These are phyloP conservation scores for Oncorhynchus nerka DNA, from an alignment of 2,113 vertebrate species.

Conservation along the genomic window DNA sequence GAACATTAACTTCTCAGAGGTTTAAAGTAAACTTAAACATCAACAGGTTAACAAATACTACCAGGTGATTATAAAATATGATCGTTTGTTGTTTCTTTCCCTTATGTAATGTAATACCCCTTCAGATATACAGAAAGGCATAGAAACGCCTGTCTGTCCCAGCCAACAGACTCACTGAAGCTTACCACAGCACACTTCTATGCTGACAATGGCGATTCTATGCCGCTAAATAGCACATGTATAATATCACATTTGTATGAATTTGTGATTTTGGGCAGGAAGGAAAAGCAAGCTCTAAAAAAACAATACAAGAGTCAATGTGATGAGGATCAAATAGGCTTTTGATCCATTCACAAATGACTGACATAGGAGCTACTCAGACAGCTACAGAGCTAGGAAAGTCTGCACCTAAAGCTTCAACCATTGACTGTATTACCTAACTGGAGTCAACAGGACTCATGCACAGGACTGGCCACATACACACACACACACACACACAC, in stretches of 20 bases:
- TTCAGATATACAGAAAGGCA: neutral
- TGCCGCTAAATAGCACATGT: neutral
- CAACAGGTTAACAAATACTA: neutral
- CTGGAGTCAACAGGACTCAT: conserved; percentile 1
- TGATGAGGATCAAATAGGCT: conserved; percentile 16
- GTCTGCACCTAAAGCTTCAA: neutral
- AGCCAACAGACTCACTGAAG: neutral
- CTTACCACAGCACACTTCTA: neutral
- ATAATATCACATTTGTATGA: neutral
- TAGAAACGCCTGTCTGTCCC: neutral
- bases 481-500: no score
- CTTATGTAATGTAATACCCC: neutral
- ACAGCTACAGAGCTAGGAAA: neutral
- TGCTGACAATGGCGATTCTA: neutral
- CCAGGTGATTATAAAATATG: neutral
- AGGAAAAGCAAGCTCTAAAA: neutral
- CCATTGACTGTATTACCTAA: no score
- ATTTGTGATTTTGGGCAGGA: neutral
- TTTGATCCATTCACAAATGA: conserved; percentile 14
- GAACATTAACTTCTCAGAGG: neutral
- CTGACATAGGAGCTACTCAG: neutral
- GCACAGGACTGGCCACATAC: neutral
- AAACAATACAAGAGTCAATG: conserved; percentile 14
- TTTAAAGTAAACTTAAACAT: neutral
- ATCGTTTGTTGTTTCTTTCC: neutral